phyloP scores from a whole-genome alignment of 2,888 invertebrate genomes.

The Asteroscopus sphinx region DNA sequence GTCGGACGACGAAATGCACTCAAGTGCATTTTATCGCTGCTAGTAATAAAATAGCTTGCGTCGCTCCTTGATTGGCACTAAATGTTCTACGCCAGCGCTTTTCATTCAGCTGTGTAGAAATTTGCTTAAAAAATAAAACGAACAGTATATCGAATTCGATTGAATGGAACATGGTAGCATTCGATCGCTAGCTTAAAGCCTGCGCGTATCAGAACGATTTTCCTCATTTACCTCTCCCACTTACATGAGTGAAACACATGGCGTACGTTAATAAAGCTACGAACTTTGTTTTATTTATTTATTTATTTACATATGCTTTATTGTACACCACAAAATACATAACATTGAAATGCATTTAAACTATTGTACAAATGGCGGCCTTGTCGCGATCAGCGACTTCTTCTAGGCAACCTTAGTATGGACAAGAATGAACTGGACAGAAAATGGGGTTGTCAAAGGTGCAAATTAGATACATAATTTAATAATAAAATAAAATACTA shows the following conservation, averaged over 20 bases:
- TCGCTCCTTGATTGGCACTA: slow-evolving; percentile 38
- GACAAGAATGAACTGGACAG: too few species aligned
- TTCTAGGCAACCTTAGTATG: too few species aligned
- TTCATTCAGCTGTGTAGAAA: slow-evolving; percentile 11
- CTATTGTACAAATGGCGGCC: too few species aligned
- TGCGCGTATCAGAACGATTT: slow-evolving; percentile 19
- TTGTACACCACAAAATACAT: too few species aligned
- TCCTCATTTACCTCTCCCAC: slow-evolving; percentile 24
- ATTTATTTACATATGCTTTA: not conserved
- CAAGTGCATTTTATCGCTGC: slow-evolving; percentile 45
- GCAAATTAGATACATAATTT: too few species aligned
- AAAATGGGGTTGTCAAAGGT: too few species aligned
- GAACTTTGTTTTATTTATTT: slow-evolving; percentile 2
- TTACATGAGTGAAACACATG: slow-evolving; percentile 12
- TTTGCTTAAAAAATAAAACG: slow-evolving; percentile 1
- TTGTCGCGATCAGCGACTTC: too few species aligned
- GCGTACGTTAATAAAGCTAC: slow-evolving; percentile 15
- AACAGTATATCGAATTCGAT: not conserved
- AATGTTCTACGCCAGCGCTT: slow-evolving; percentile 16
- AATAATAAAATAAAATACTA: too few species aligned
- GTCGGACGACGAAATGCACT: slow-evolving; percentile 30
- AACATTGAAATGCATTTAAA: too few species aligned
- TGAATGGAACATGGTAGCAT: slow-evolving; percentile 20
- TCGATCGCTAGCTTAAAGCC: slow-evolving; percentile 9
- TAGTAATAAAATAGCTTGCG: slow-evolving; percentile 44